These are phyloP conservation scores for Melinopterus prodromus DNA, from an alignment of 2,888 invertebrate genomes.

Conservation along the genomic window DNA sequence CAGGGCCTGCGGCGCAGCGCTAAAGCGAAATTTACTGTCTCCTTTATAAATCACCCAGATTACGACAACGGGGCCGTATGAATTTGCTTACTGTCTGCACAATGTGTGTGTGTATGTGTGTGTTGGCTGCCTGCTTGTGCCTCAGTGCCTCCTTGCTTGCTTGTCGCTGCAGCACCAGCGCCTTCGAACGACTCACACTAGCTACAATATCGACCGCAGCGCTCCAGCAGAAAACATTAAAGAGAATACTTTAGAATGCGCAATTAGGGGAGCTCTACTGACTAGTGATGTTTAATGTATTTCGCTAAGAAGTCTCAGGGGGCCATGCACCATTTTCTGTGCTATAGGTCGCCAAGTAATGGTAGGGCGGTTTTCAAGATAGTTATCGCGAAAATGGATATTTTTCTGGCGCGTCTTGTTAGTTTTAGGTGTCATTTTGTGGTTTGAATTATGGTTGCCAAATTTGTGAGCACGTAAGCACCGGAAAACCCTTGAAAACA, in stretches of 20 bases:
- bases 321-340: not conserved
- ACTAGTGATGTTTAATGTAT: not conserved
- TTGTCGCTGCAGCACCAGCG: not conserved
- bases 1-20: slow-evolving; percentile 14
- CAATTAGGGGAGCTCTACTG: not conserved
- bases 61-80: slow-evolving; percentile 5
- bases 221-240: not conserved
- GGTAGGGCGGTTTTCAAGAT: not conserved
- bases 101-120: not conserved
- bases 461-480: too few species aligned
- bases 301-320: not conserved
- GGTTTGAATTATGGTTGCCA: too few species aligned
- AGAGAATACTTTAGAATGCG: slow-evolving; percentile 4
- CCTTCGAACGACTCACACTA: not conserved
- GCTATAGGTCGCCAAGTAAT: not conserved
- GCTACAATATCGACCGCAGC: not conserved
- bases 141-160: not conserved
- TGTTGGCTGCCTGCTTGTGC: not conserved
- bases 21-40: slow-evolving; percentile 17
- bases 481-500: too few species aligned
- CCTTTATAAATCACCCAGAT: slow-evolving; percentile 17
- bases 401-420: not conserved
- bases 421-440: too few species aligned
- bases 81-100: slow-evolving; percentile 4
- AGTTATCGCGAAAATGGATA: not conserved